These are phyloP conservation scores for Acridotheres tristis DNA, from an alignment of 2,797 vertebrate genomes.

Conservation along the genomic window DNA sequence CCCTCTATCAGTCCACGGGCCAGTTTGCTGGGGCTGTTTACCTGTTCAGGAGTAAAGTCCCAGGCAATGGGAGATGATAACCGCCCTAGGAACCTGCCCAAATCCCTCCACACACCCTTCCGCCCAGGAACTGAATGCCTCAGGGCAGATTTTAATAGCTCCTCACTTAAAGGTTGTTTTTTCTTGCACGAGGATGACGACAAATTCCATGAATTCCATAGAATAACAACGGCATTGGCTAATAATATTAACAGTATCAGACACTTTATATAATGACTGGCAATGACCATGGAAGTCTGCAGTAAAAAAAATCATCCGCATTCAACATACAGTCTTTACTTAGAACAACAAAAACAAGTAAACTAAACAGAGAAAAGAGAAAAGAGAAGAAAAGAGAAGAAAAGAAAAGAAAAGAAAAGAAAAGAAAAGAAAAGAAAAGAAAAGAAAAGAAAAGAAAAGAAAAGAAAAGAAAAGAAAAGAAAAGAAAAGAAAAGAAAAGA, in stretches of 20 bases:
- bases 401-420: too few species aligned
- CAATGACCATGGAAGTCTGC: fast-evolving
- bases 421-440: too few species aligned
- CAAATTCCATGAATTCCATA: background rate
- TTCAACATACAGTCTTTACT: background rate
- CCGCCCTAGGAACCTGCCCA: background rate
- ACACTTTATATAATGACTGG: background rate
- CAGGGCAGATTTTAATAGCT: background rate
- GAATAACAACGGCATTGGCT: background rate
- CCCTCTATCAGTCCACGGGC: fast-evolving
- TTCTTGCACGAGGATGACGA: background rate
- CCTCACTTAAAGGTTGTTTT: background rate
- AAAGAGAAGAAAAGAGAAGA: too few species aligned
- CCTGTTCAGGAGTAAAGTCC: background rate
- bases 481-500: too few species aligned
- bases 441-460: too few species aligned
- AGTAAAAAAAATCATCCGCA: background rate
- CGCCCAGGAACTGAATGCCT: background rate
- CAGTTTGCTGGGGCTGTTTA: background rate
- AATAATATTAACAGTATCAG: background rate
- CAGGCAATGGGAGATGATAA: background rate
- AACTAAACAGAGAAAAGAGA: background rate
- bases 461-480: too few species aligned
- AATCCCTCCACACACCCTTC: background rate
- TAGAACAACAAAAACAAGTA: background rate